Base-by-base conservation (phyloP, 2,113 vertebrate species). In the Desmodus rotundus region DNA sequence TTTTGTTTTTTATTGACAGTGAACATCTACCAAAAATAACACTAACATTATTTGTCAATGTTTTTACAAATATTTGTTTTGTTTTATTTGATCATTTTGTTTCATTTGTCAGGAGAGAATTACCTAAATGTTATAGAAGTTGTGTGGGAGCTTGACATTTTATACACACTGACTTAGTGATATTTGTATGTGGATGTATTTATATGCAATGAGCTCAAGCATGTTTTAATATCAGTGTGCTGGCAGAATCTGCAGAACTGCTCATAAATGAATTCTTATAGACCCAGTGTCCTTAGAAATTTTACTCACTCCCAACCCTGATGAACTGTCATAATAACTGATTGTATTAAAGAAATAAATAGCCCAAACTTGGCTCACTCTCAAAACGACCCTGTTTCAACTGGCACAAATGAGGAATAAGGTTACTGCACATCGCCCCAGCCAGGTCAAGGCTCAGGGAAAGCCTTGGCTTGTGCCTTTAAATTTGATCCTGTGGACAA, bases 341-440 rank as follows among this genome's bases (percentile, higher is more conserved):
- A 97, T 97, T 96, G 52, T 96, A 95, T 97, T 97, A 97, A 76
- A 28, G 78, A 97, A 98, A 97, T 91, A 98, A 98, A 89, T 91
- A 95, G 91, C 78, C 85, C 58, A 77, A 93, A 95, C 94, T 94
- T 96, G 94, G 88, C 86, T 97, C 47, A 14, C 47, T 85, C 54
- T 91, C 86, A 91, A 43, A 85, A 86, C 4, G 26, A 77, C 93
- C 63, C 88, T 87, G 74, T 92, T 97, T 91, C 63, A 89, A 77
- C 20, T 80, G 97, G 94, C 96, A 92, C 63, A 56, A 56, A 87
- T 96, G 94, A 97, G 58, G 80, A 84, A 96, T 87, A 95, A 96
- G 96, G 88, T 97, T 89, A 91, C 89, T 97, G 83, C 36, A 28
- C 15, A 31, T 41, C 84, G 76, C 89, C 86, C 86, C 11, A 33